Percentiles rank a stretch among this genome's conserved stretches.
These are phyloP conservation scores for Drosophila picticornis DNA, from an alignment of 2,888 invertebrate species.

Conservation along the genomic window DNA sequence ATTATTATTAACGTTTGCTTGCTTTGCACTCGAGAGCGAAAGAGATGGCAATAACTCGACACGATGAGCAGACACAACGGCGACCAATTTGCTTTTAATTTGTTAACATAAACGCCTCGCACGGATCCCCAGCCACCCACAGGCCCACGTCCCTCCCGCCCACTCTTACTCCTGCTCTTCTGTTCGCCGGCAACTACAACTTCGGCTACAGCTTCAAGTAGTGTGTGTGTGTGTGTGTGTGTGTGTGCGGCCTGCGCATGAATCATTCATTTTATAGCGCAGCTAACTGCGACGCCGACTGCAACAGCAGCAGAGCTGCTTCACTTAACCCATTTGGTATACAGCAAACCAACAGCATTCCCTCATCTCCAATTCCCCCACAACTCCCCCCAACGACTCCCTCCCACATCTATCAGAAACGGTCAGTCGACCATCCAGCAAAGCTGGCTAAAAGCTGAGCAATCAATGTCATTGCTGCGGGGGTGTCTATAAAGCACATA, in stretches of 20 bases:
- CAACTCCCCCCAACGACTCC: too few species aligned
- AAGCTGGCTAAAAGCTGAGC: constrained; percentile 61
- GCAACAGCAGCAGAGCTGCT: constrained; percentile 45
- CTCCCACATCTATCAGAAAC: neutral
- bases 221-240: constrained; percentile 15
- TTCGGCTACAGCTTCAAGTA: constrained; percentile 35
- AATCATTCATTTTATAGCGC: constrained; percentile 73
- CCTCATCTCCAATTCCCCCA: neutral
- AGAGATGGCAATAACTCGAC: constrained; percentile 29
- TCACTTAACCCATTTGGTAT: constrained; percentile 73
- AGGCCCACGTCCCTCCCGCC: neutral
- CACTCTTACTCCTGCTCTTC: neutral
- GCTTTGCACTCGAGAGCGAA: constrained; percentile 33
- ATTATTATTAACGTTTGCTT: neutral
- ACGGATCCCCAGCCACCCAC: constrained; percentile 3
- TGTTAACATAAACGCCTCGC: constrained; percentile 84
- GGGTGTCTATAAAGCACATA: constrained; percentile 49
- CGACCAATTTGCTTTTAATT: constrained; percentile 84
- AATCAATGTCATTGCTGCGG: constrained; percentile 70
- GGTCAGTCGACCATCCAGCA: constrained; percentile 27
- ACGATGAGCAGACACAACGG: constrained; percentile 64
- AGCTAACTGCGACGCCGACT: constrained; percentile 45
- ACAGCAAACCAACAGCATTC: constrained; percentile 36
- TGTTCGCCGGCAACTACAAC: constrained; percentile 24
- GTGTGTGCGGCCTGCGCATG: constrained; percentile 62